Conservation (phyloP, 2,113 vertebrate genomes). For the Nymphicus hollandicus region DNA sequence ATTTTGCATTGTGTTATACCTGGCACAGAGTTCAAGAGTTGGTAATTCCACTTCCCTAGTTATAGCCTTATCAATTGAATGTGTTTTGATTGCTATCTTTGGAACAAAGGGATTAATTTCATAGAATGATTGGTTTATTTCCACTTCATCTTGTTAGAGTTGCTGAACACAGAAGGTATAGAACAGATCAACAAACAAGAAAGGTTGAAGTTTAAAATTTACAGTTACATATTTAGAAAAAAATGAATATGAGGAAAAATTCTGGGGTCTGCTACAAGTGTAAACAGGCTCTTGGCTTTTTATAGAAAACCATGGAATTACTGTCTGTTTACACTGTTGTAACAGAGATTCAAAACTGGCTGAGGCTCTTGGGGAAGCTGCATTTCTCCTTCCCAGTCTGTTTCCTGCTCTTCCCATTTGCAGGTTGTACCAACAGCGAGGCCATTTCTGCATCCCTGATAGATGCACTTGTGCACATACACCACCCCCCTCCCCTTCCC, state of each 20-base stretch:
- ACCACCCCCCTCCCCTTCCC: no score
- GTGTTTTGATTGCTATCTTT: not conserved
- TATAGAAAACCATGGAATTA: not conserved
- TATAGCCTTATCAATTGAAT: not conserved
- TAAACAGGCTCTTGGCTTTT: not conserved
- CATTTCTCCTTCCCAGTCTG: not conserved
- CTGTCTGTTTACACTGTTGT: not conserved
- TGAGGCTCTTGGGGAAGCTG: not conserved
- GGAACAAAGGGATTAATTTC: slow-evolving; percentile 17
- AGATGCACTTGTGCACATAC: fast-evolving
- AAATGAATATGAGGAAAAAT: not conserved
- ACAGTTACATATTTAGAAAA: not conserved
- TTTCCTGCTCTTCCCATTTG: not conserved
- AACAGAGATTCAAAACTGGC: not conserved
- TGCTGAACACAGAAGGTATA: not conserved
- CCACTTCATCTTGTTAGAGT: not conserved
- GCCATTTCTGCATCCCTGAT: not conserved
- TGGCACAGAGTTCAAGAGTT: not conserved
- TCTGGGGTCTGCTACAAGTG: not conserved
- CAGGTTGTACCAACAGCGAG: fast-evolving
- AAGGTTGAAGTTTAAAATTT: not conserved
- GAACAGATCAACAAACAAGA: not conserved
- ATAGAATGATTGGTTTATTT: not conserved
- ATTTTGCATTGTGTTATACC: not conserved
- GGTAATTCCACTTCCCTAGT: not conserved